A percentile compares a stretch with the other conserved stretches of the same genome.
Evolutionary conservation across 2,888 invertebrate genomes (phyloP).

Genomic region (Pimpla rufipes): DNA sequence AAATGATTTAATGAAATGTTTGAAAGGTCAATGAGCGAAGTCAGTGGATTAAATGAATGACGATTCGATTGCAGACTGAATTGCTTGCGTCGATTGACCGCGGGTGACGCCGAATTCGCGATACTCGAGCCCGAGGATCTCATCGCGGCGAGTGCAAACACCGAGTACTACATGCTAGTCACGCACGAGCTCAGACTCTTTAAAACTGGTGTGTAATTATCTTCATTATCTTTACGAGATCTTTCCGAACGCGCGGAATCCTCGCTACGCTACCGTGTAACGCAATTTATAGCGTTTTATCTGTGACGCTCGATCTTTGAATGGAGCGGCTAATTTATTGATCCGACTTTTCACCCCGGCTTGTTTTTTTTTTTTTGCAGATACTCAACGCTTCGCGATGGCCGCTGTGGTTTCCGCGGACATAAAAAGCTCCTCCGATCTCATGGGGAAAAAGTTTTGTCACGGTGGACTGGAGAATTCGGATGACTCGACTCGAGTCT

Average conservation of each 20-base stretch:
- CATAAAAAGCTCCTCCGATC: slow-evolving; percentile 88
- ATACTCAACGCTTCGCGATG: slow-evolving; percentile 86
- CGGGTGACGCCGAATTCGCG: slow-evolving; percentile 93
- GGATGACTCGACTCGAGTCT: slow-evolving; percentile 91
- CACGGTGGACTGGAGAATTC: slow-evolving; percentile 93
- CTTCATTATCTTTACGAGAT: slow-evolving; percentile 36
- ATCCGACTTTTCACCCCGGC: background rate
- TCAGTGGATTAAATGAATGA: background rate
- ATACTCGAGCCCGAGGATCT: slow-evolving; percentile 95
- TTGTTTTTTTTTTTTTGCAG: slow-evolving; percentile 44
- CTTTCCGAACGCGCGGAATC: background rate
- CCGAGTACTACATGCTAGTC: slow-evolving; percentile 88
- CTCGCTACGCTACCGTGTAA: background rate
- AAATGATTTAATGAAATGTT: background rate
- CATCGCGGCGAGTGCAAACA: slow-evolving; percentile 90
- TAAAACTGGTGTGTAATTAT: slow-evolving; percentile 85
- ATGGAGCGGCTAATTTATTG: background rate
- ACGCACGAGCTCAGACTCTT: slow-evolving; percentile 89
- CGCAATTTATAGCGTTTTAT: background rate
- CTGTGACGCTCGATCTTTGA: background rate
- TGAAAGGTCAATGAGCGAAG: background rate
- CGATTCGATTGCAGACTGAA: slow-evolving; percentile 88
- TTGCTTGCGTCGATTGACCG: slow-evolving; percentile 92
- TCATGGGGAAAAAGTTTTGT: slow-evolving; percentile 91
- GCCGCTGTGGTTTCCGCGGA: slow-evolving; percentile 89